Percentiles rank a stretch among this genome's conserved stretches.
Evolutionary conservation across 1,140 invertebrate species (phyloP).

Genomic region (Lepidostoma basale): DNA sequence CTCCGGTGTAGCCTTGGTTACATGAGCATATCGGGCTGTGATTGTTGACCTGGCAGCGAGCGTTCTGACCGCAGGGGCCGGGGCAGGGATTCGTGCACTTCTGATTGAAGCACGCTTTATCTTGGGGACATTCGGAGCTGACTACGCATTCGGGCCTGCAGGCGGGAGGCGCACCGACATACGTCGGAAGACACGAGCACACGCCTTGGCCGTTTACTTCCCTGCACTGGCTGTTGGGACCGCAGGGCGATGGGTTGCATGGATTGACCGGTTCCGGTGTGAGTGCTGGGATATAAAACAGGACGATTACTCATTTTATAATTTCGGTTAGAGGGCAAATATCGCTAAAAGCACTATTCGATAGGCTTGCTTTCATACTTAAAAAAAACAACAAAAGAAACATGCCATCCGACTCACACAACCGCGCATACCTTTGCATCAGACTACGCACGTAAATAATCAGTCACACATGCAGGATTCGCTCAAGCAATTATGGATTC

Average conservation of each 20-base stretch:
- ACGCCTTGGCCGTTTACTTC: slow-evolving; percentile 64
- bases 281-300: slow-evolving; percentile 48
- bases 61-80: slow-evolving; percentile 68
- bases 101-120: slow-evolving; percentile 68
- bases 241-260: slow-evolving; percentile 70
- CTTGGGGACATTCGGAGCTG: slow-evolving; percentile 69
- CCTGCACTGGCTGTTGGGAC: slow-evolving; percentile 70
- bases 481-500: no score
- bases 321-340: slow-evolving; percentile 34
- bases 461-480: no score
- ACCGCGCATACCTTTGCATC: no score
- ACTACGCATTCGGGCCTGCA: slow-evolving; percentile 69
- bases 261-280: slow-evolving; percentile 57
- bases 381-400: no score
- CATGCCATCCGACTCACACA: no score
- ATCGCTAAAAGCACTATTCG: no score
- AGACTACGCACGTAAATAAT: no score
- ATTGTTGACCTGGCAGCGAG: slow-evolving; percentile 70
- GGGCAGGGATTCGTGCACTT: slow-evolving; percentile 73
- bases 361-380: no score
- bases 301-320: not conserved
- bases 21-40: slow-evolving; percentile 78
- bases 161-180: slow-evolving; percentile 66
- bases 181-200: slow-evolving; percentile 69
- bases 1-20: slow-evolving; percentile 68